Conservation (phyloP, 2,797 vertebrate genomes). For the Leuciscus waleckii region DNA sequence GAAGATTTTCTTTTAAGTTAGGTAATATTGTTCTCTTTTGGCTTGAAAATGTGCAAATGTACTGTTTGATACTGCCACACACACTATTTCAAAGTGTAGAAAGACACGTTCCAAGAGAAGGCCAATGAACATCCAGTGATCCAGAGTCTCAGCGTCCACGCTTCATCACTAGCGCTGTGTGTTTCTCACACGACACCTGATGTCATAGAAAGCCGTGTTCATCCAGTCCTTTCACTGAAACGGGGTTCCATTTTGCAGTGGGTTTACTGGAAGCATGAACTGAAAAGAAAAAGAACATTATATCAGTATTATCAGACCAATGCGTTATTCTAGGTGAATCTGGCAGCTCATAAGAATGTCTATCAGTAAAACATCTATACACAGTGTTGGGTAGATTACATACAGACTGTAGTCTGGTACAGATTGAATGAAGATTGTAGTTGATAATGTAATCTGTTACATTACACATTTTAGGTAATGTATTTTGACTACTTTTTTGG, state of each 20-base stretch:
- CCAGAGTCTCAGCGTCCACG: not conserved
- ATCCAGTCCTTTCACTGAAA: conserved; percentile 78
- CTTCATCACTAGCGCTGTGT: not conserved
- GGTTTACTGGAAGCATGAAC: conserved; percentile 71
- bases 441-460: not conserved
- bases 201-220: conserved; percentile 81
- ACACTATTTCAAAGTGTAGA: conserved; percentile 6
- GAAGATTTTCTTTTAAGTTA: not conserved
- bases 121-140: not conserved
- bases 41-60: conserved; percentile 53
- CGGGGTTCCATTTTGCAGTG: conserved; percentile 78
- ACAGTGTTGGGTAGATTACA: not conserved
- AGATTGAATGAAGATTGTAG: not conserved
- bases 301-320: not conserved
- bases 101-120: conserved; percentile 36
- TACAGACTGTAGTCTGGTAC: not conserved
- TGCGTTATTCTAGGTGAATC: not conserved
- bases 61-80: conserved; percentile 26
- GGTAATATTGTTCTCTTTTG: conserved; percentile 30
- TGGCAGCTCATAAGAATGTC: no score
- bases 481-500: not conserved
- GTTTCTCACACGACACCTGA: conserved; percentile 4
- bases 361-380: not conserved
- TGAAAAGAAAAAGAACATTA: conserved; percentile 56
- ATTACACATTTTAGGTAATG: not conserved